phyloP scores from a whole-genome alignment of 2,113 vertebrate genomes.

The Corythornis madagascariensis region DNA sequence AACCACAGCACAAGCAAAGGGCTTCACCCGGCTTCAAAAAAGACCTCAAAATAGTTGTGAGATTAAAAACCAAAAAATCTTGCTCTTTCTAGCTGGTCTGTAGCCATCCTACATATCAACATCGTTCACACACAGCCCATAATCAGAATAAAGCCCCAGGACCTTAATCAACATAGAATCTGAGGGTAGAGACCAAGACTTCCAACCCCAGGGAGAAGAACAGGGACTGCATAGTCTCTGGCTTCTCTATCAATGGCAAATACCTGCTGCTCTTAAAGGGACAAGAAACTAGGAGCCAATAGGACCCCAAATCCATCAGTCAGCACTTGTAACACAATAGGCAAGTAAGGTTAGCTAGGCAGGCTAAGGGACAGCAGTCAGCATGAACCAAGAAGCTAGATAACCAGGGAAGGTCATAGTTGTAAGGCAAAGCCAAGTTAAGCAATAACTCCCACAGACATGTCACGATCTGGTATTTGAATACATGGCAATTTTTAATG shows the following conservation, averaged over 20 bases:
- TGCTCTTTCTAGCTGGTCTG: not conserved
- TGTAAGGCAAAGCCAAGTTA: fast-evolving
- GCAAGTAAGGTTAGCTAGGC: not conserved
- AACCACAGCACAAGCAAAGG: no score
- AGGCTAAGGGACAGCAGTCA: not conserved
- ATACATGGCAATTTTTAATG: no score
- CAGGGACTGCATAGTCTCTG: not conserved
- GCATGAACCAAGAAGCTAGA: not conserved
- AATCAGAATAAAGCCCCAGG: not conserved
- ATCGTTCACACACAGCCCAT: not conserved
- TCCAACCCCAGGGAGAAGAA: not conserved
- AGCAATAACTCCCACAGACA: fast-evolving
- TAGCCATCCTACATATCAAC: not conserved
- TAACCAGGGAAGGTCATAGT: fast-evolving
- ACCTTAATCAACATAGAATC: not conserved
- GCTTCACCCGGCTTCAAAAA: no score
- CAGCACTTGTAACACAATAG: not conserved
- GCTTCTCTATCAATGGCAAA: not conserved
- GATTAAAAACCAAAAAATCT: not conserved
- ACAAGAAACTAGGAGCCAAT: not conserved
- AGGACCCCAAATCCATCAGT: not conserved
- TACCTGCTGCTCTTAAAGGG: not conserved
- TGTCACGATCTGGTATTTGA: no score
- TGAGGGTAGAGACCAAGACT: not conserved
- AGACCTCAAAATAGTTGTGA: not conserved